Evolutionary conservation across 2,888 invertebrate genomes (phyloP), one percentile per base, ranked within the genome.

Genomic region (Drosophila nigricruria): DNA sequence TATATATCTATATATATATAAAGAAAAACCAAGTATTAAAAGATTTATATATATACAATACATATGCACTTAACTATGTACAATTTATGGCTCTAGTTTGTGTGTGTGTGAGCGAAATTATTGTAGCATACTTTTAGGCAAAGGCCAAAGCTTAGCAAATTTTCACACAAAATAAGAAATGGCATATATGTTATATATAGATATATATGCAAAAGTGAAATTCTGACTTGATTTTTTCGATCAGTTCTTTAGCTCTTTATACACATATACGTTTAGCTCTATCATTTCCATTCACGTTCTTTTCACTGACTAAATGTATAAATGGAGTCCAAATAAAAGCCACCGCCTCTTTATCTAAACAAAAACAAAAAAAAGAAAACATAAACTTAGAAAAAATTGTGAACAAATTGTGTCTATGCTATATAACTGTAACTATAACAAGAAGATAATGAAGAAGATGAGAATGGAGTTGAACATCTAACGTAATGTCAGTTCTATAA

Each of bases 311-410:
- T 86, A 85, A 88, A 82, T 80, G 79, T 88, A 73, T 82, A 91
- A 91, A 90, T 89, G 89, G 88, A 91, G 91, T 91, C 91, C 91
- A 91, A 91, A 80, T 88, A 89, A 91, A 91, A 87, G 91, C 91
- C 91, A 91, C 91, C 91, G 91, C 91, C 91, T 91, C 83, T 84
- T 80, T 84, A 81, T 82, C 82, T 82, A 86, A 66, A 59, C 42
- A 57, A 73, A 56, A 47, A 40, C 25, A 49, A 62, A 32, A 58
- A 23, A 36, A 54, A 10, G 16, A 14, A 34, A 45, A 62, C 38
- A 68, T 78, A 69, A 78, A 74, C 68, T 88, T 85, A 85, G 83
- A 81, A 77, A 77, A 74, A 82, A 74, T 81, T 82, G 87, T 77
- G 81, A 82, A 82, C 82, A 89, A 81, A 89, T 73, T 81, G 89